Percentiles rank a stretch among this genome's conserved stretches.
These are phyloP conservation scores for Bicyclus anynana DNA, from an alignment of 1,140 invertebrate species.

Conservation along the genomic window DNA sequence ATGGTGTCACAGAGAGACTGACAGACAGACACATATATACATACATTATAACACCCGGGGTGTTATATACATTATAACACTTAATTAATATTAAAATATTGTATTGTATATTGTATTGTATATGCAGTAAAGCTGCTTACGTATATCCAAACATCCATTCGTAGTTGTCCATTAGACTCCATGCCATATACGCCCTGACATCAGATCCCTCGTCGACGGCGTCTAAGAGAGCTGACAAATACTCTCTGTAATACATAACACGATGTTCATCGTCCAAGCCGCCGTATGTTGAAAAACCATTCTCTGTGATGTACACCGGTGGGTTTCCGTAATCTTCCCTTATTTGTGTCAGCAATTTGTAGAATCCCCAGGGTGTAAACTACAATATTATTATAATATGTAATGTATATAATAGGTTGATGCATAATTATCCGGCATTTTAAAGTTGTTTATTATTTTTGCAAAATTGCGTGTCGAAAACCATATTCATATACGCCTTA, in stretches of 20 bases:
- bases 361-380: conserved; percentile 47
- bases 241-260: conserved; percentile 71
- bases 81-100: too few relatives aligned
- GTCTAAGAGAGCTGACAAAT: conserved; percentile 45
- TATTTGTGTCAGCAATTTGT: conserved; percentile 42
- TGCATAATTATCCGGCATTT: too few relatives aligned
- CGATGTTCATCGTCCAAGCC: conserved; percentile 43
- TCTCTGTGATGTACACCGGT: conserved; percentile 44
- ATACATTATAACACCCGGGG: too few relatives aligned
- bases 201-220: conserved; percentile 35
- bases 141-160: conserved; percentile 77
- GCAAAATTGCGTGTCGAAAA: too few relatives aligned
- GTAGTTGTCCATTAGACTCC: conserved; percentile 83
- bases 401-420: not conserved
- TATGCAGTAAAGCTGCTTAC: conserved; percentile 15
- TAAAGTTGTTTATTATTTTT: too few relatives aligned
- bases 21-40: too few relatives aligned
- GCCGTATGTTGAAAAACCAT: conserved; percentile 50
- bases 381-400: conserved; percentile 14
- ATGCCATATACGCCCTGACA: conserved; percentile 77
- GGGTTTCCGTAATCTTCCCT: conserved; percentile 54
- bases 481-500: too few relatives aligned
- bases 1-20: too few relatives aligned
- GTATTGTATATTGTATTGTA: too few relatives aligned
- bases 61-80: too few relatives aligned